Evolutionary conservation across 92 coral and sea anemone species (phyloP), one percentile per base, ranked within the genome.

Genomic region (Plumapathes pennacea): DNA sequence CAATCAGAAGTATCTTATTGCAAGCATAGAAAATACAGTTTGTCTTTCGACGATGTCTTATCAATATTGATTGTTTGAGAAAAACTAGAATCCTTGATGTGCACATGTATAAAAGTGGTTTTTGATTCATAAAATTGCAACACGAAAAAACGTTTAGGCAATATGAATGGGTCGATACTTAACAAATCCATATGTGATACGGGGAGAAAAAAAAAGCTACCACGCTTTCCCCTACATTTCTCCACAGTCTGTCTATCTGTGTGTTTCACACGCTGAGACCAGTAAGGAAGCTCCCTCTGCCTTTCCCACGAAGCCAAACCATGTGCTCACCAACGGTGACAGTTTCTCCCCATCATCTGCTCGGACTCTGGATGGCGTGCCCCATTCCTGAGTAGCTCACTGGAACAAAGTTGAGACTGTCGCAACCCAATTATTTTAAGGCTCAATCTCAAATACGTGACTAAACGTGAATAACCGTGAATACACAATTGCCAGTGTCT

Each of bases 271-370:
- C 78, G 44, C 82, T 78, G 4, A 62, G 62, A 4, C 85, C 85
- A 15, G 85, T 70, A 21, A 83, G 36, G 15, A 68, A 64, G 50
- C 84, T 83, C 2, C 76, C 84, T 30, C 76, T 43, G 22, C 59
- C 44, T 5, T 41, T 49, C 9, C 84, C 81, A 1, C 72, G 12
- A 12, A 1, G 65, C 57, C 69, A 64, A 10, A 48, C 61, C 44
- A 60, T 77, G 57, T 67, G 64, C 31, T 64, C 67, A 9, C 73
- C 77, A 9, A 72, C 71, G 3, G 76, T 72, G 15, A 65, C 52
- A 45, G 64, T 79, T 34, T 79, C 80, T 0, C 79, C 78, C 77
- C 84, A 40, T 60, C 53, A 18, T 77, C 84, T 32, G 78, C 66
- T 15, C 83, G 6, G 9, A 76, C 64, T 12, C 77, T 46, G 0